These are phyloP conservation scores for Agapetus fuscipes DNA, from an alignment of 2,888 invertebrate species.

Conservation along the genomic window DNA sequence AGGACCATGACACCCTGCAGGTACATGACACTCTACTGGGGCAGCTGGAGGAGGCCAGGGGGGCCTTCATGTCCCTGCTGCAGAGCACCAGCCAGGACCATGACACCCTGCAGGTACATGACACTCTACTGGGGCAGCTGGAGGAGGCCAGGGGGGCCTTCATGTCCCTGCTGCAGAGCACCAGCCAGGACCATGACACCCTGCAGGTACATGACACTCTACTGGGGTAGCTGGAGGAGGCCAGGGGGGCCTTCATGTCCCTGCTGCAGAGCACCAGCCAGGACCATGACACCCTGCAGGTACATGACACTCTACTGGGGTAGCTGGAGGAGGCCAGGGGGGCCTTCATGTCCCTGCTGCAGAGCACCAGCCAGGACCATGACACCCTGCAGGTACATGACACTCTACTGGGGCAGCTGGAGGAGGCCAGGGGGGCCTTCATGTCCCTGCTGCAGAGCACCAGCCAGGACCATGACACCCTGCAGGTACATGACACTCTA, in stretches of 20 bases:
- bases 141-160: slow-evolving; percentile 93
- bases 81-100: slow-evolving; percentile 8
- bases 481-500: slow-evolving; percentile 6
- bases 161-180: slow-evolving; percentile 51
- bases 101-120: slow-evolving; percentile 3
- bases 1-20: slow-evolving; percentile 6
- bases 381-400: slow-evolving; percentile 5
- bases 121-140: slow-evolving; percentile 59
- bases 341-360: slow-evolving; percentile 51
- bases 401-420: slow-evolving; percentile 7
- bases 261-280: slow-evolving; percentile 33
- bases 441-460: slow-evolving; percentile 51
- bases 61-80: slow-evolving; percentile 75
- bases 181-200: slow-evolving; percentile 5
- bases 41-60: slow-evolving; percentile 88
- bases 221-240: slow-evolving; percentile 82
- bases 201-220: slow-evolving; percentile 6
- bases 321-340: slow-evolving; percentile 7
- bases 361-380: slow-evolving; percentile 8
- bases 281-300: slow-evolving; percentile 5
- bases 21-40: slow-evolving; percentile 41
- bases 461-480: slow-evolving; percentile 5
- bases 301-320: slow-evolving; percentile 6
- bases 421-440: slow-evolving; percentile 2
- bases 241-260: slow-evolving; percentile 85